Evolutionary conservation across 1,140 invertebrate genomes (phyloP).

Genomic region (Danaus melanippus): DNA sequence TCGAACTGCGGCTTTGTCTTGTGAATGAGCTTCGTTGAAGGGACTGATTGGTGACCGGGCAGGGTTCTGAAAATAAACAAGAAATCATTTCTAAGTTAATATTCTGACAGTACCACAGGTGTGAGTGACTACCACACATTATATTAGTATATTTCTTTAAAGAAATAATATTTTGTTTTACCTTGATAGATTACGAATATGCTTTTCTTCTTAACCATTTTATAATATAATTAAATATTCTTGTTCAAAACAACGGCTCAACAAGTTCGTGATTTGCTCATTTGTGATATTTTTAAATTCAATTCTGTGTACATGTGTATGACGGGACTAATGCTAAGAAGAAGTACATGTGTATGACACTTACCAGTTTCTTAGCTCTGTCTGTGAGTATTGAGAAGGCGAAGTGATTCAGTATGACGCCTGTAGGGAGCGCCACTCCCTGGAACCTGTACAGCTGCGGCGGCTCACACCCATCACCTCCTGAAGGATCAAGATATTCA

Average conservation of each 20-base stretch:
- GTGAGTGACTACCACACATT: too few species aligned
- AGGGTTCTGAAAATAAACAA: constrained; percentile 55
- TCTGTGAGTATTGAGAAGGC: constrained; percentile 84
- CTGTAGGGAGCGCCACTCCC: constrained; percentile 87
- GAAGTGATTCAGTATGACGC: constrained; percentile 85
- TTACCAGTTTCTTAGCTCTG: constrained; percentile 79
- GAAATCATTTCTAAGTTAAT: too few species aligned
- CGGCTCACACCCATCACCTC: constrained; percentile 67
- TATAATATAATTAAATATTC: too few species aligned
- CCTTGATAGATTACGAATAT: too few species aligned
- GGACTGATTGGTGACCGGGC: constrained; percentile 66
- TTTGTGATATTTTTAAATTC: constrained; percentile 1
- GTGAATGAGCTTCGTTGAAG: constrained; percentile 27
- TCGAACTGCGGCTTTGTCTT: constrained; percentile 26
- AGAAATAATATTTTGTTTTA: too few species aligned
- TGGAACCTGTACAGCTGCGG: constrained; percentile 88
- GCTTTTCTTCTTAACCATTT: too few species aligned
- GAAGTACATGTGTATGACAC: constrained; percentile 12
- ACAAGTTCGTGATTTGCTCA: background rate
- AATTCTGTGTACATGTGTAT: constrained; percentile 5
- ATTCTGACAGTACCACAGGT: too few species aligned
- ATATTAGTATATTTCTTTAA: too few species aligned
- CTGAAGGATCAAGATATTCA: constrained; percentile 17
- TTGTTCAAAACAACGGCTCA: too few species aligned
- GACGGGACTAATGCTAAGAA: too few species aligned